Evolutionary conservation across 2,113 vertebrate genomes (phyloP).

Genomic region (Theropithecus gelada): DNA sequence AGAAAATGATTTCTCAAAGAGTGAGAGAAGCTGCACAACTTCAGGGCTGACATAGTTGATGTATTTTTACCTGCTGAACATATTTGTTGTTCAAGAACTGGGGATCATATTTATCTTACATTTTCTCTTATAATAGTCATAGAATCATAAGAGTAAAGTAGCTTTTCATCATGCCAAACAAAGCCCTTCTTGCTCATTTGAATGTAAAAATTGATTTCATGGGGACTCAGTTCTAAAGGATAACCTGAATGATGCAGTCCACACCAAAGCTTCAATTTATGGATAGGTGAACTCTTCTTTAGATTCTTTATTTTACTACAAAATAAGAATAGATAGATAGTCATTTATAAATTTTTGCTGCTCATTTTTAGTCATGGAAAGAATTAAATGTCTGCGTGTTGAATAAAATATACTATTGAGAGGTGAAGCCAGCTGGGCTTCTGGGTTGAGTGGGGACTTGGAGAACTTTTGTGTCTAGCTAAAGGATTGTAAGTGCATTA

Average conservation of each 20-base stretch:
- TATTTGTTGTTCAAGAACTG: background rate
- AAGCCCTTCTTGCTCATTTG: background rate
- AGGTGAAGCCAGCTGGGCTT: no score
- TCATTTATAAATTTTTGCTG: background rate
- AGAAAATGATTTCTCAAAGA: background rate
- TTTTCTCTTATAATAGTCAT: background rate
- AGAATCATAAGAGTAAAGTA: background rate
- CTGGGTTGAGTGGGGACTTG: no score
- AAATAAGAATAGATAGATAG: slow-evolving; percentile 54
- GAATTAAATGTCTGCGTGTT: background rate
- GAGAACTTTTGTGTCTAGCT: no score
- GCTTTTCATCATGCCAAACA: background rate
- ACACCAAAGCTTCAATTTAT: slow-evolving; percentile 58
- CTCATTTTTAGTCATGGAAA: background rate
- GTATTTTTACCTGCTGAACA: no score
- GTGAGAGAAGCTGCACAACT: background rate
- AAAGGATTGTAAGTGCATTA: no score
- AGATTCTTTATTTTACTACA: slow-evolving; percentile 53
- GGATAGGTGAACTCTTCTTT: background rate
- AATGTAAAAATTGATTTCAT: slow-evolving; percentile 48
- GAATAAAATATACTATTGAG: background rate
- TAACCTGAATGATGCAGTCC: slow-evolving; percentile 27
- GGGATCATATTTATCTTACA: background rate
- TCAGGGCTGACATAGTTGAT: background rate
- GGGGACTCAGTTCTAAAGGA: slow-evolving; percentile 19